These are phyloP conservation scores for Babyrousa celebensis DNA, from an alignment of 2,797 vertebrate genomes.

Conservation along the genomic window DNA sequence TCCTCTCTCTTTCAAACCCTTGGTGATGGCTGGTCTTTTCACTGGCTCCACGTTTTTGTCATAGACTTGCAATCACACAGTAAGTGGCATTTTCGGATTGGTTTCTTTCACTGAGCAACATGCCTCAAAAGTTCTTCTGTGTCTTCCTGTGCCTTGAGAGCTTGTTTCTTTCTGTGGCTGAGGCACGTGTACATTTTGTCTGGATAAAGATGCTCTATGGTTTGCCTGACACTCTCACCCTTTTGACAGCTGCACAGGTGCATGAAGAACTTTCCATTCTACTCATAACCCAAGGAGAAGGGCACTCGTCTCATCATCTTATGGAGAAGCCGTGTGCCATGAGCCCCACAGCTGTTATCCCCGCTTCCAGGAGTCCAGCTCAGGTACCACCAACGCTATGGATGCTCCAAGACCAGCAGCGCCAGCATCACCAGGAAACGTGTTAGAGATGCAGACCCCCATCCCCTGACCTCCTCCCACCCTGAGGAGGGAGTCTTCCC, in stretches of 20 bases:
- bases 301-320: fast-evolving
- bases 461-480: fast-evolving
- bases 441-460: not conserved
- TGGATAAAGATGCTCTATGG: fast-evolving
- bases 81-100: fast-evolving
- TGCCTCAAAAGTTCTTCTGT: fast-evolving
- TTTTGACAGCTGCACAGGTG: fast-evolving
- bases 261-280: fast-evolving
- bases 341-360: fast-evolving
- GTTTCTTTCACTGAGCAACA: fast-evolving
- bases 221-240: fast-evolving
- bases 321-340: fast-evolving
- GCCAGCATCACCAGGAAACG: fast-evolving
- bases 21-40: fast-evolving
- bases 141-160: fast-evolving
- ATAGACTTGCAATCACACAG: fast-evolving
- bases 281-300: fast-evolving
- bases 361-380: too few species aligned
- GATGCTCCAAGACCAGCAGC: not conserved
- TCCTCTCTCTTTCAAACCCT: too few species aligned
- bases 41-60: fast-evolving
- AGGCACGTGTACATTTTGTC: fast-evolving
- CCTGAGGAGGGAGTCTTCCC: too few species aligned
- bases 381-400: fast-evolving
- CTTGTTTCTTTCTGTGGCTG: fast-evolving